phyloP scores from a whole-genome alignment of 2,888 invertebrate species.

The Ametastegia equiseti region DNA sequence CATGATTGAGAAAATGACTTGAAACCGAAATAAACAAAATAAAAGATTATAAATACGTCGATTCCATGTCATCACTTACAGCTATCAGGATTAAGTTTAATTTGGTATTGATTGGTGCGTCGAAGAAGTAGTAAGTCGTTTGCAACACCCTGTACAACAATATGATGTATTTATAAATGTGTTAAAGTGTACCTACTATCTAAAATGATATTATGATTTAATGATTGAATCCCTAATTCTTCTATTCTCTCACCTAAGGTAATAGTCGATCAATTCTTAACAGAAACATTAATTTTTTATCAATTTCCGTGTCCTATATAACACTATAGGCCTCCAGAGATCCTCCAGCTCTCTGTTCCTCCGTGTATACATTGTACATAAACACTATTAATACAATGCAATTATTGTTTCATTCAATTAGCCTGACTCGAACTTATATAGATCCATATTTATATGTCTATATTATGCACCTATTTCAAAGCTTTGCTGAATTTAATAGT shows the following conservation, averaged over 20 bases:
- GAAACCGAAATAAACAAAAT: too few relatives aligned
- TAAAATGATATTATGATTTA: slow-evolving; percentile 50
- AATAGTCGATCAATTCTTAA: slow-evolving; percentile 27
- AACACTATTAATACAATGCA: slow-evolving; percentile 62
- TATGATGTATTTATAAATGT: slow-evolving; percentile 53
- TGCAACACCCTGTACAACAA: slow-evolving; percentile 11
- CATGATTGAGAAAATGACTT: not conserved
- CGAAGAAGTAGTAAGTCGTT: not conserved
- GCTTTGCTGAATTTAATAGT: too few relatives aligned
- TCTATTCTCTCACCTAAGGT: slow-evolving; percentile 13
- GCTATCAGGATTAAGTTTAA: not conserved
- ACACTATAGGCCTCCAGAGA: slow-evolving; percentile 58
- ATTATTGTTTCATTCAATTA: not conserved
- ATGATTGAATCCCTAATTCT: slow-evolving; percentile 21
- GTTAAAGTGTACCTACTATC: slow-evolving; percentile 49
- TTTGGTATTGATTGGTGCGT: not conserved
- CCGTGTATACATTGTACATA: slow-evolving; percentile 70
- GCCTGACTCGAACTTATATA: too few relatives aligned
- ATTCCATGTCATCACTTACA: too few relatives aligned
- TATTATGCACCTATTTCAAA: too few relatives aligned
- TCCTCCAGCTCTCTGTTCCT: slow-evolving; percentile 57
- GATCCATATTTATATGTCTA: too few relatives aligned
- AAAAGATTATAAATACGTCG: too few relatives aligned
- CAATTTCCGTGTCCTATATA: slow-evolving; percentile 52
- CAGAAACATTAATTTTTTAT: slow-evolving; percentile 21